Evolutionary conservation across 2,797 vertebrate genomes (phyloP), one percentile per base, ranked within the genome.

Genomic region (Enteromius treurensis): DNA sequence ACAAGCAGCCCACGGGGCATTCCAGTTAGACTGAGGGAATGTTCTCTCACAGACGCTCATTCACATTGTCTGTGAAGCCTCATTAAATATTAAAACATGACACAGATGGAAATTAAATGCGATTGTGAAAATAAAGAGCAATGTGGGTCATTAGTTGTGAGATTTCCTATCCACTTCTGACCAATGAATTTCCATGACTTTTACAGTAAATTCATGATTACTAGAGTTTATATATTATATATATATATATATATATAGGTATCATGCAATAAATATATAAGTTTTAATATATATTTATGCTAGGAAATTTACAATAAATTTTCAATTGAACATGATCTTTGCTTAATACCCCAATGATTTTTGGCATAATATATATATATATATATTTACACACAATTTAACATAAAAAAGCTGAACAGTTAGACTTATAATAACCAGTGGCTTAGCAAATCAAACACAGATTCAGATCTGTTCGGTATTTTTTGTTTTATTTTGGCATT

Each of bases 401-500:
- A 13, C 40, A 13, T 86, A 86, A 86, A 82, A 83, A 55, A 2
- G 23, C 5, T 29, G 58, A 29, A 26, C 23, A 14, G 23, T 14
- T 60, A 15, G 1, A 14, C 23, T 26, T 2, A 6, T 1, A 60
- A 60, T 14, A 88, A 62, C 55, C 85, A 77, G 68, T 17, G 87
- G 87, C 90, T 77, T 86, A 90, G 83, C 51, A 76, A 51, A 75
- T 79, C 85, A 69, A 86, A 69, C 67, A 23, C 74, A 40, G 82
- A 78, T 77, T 75, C 14, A 83, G 84, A 89, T 65, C 47, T 45
- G 19, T 89, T 90, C 86, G 7, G 82, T 53, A 88, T 89, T 81
- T 80, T 89, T 88, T 92, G 94, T 92, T 95, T 95, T 96, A 97
- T 98, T 95, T 98, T 97, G 96, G 96, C 96, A 97, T 98, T 97